These are phyloP conservation scores for Arothron firmamentum DNA, from an alignment of 2,113 vertebrate genomes.

Conservation along the genomic window DNA sequence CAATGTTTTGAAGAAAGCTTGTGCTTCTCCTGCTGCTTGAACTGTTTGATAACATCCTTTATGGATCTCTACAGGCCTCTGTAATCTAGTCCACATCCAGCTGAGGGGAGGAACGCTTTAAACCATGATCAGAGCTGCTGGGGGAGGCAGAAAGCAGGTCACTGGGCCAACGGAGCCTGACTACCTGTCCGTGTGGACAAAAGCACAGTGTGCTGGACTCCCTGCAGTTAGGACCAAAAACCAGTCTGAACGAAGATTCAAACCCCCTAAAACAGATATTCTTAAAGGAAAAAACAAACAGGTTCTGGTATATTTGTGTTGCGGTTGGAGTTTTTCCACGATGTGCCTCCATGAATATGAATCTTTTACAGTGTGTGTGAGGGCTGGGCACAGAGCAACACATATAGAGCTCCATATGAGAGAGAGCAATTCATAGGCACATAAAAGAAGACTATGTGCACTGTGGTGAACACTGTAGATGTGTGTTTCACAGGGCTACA, in stretches of 20 bases:
- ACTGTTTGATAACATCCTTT: conserved; percentile 3
- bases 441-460: conserved; percentile 23
- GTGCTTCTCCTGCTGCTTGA: neutral
- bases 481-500: conserved; percentile 4
- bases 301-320: conserved; percentile 27
- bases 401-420: conserved; percentile 10
- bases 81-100: conserved; percentile 34
- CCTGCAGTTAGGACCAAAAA: conserved; percentile 4
- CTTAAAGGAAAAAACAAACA: conserved; percentile 37
- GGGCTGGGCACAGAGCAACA: conserved; percentile 10
- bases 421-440: conserved; percentile 24
- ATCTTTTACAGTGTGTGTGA: conserved; percentile 33
- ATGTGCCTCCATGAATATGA: conserved; percentile 32
- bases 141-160: conserved; percentile 54
- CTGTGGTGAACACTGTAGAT: neutral
- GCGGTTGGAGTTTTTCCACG: conserved; percentile 22
- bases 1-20: conserved; percentile 2
- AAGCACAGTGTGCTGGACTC: conserved; percentile 49
- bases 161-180: conserved; percentile 44
- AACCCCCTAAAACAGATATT: conserved; percentile 36
- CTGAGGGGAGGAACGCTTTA: conserved; percentile 26
- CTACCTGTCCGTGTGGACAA: conserved; percentile 46
- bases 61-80: conserved; percentile 25
- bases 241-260: conserved; percentile 25
- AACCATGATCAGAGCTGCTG: conserved; percentile 18